Evolutionary conservation across 2,113 vertebrate species (phyloP), one percentile per base, ranked within the genome.

Genomic region (Galbula dea): DNA sequence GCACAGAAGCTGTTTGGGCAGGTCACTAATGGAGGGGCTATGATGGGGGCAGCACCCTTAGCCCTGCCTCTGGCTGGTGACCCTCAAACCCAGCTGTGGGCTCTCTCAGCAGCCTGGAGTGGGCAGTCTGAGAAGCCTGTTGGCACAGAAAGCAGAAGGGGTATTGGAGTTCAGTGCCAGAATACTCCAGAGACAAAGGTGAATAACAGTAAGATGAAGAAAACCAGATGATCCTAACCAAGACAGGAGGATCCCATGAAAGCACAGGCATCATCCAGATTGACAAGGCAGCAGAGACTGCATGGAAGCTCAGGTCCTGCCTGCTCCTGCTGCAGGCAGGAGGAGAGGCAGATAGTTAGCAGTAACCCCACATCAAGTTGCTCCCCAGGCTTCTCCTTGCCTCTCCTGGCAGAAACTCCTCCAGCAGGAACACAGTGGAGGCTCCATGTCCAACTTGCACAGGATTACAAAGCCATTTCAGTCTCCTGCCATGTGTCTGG

Each of bases 31-130:
- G 39, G n/a, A 73, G n/a, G 21, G 65, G 41, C 30, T 58, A 23
- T 0, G 2, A 37, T 0, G 6, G 11, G 30, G 1, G 58, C 51
- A 34, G 58, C 37, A 37, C 29, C 48, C 41, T 49, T 41, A 79
- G 46, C n/a, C 52, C 46, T 2, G 2, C 2, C 2, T 10, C 21
- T 1, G 4, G 34, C 51, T 48, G n/a, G 24, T 37, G 29, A 51
- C 32, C 23, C 37, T 48, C 48, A 26, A 6, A 6, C 21, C 9
- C 0, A 0, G 57, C 24, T 34, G 36, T 3, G 10, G 32, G 73
- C 15, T 51, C 18, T 22, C 21, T 37, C 1, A 0, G 41, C 68
- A 78, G 68, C n/a, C 26, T 0, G 0, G 8, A 39, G 15, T 0
- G 2, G 30, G 21, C 41, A 32, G 46, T 36, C 39, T 3, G 6